phyloP scores from a whole-genome alignment of 1,140 invertebrate species.

The Nymphalis io region DNA sequence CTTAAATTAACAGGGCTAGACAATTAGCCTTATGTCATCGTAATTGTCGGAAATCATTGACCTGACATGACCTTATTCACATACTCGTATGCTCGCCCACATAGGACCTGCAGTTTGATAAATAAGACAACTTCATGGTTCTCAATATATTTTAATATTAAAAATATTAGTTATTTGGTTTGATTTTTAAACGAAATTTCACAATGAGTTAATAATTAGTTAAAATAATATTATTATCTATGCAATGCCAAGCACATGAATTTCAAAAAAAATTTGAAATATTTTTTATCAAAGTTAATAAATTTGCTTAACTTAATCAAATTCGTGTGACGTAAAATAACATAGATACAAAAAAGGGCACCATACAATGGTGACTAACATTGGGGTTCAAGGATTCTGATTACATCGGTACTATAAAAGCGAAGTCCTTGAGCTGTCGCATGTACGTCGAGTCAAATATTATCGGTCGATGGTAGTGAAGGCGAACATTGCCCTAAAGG shows the following conservation, averaged over 20 bases:
- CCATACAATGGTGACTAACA: constrained; percentile 23
- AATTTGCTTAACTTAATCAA: neutral
- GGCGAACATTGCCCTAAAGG: neutral
- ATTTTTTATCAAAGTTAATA: too few relatives aligned
- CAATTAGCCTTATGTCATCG: constrained; percentile 26
- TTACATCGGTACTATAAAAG: constrained; percentile 15
- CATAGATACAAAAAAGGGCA: constrained; percentile 12
- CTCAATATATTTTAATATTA: neutral
- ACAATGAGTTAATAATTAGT: too few relatives aligned
- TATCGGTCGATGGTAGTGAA: constrained; percentile 23
- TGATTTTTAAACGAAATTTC: neutral
- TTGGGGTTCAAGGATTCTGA: constrained; percentile 18
- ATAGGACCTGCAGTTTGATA: neutral
- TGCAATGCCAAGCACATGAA: too few relatives aligned
- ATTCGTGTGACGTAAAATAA: neutral
- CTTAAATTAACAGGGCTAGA: constrained; percentile 7
- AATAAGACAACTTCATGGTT: neutral
- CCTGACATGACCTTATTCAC: constrained; percentile 36
- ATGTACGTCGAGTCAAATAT: constrained; percentile 16
- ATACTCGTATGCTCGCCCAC: constrained; percentile 20
- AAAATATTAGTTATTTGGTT: neutral
- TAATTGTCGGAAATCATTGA: constrained; percentile 35
- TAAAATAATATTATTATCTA: too few relatives aligned
- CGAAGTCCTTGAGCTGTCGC: constrained; percentile 24
- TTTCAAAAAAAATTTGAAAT: too few relatives aligned